Conservation (phyloP, 2,888 invertebrate genomes). For the Chrysolina americana region DNA sequence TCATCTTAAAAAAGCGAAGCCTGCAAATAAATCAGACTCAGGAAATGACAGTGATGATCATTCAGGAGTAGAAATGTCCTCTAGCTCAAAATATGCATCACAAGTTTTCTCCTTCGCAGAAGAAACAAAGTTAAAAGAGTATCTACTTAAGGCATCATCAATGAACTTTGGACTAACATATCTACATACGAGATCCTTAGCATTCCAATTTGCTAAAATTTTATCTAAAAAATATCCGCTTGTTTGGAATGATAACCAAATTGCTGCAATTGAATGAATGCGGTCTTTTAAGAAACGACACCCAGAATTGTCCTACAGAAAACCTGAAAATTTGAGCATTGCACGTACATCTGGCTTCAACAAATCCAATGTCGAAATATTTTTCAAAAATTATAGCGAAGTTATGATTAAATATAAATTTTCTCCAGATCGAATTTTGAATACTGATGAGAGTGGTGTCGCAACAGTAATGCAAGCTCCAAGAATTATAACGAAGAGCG, state of each 20-base stretch:
- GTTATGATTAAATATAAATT: slow-evolving; percentile 19
- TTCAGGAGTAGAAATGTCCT: slow-evolving; percentile 10
- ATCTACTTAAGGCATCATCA: slow-evolving; percentile 28
- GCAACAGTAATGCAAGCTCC: slow-evolving; percentile 44
- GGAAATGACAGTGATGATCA: slow-evolving; percentile 20
- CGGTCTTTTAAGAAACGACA: slow-evolving; percentile 35
- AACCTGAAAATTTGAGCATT: slow-evolving; percentile 45
- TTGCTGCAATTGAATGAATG: slow-evolving; percentile 39
- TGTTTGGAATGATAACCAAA: slow-evolving; percentile 30
- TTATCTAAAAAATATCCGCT: slow-evolving; percentile 19
- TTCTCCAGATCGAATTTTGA: no score
- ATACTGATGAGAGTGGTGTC: slow-evolving; percentile 43
- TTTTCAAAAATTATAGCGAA: slow-evolving; percentile 30
- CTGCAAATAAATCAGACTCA: slow-evolving; percentile 2
- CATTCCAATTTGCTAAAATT: slow-evolving; percentile 28
- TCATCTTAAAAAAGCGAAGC: slow-evolving; percentile 15
- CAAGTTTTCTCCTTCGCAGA: slow-evolving; percentile 27
- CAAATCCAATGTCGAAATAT: slow-evolving; percentile 27
- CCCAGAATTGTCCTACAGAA: slow-evolving; percentile 40
- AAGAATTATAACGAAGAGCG: slow-evolving; percentile 48
- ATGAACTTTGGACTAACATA: slow-evolving; percentile 37
- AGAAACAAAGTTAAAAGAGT: slow-evolving; percentile 17
- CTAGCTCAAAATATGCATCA: slow-evolving; percentile 28
- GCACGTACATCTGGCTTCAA: slow-evolving; percentile 29
- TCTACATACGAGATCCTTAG: slow-evolving; percentile 24